phyloP scores from a whole-genome alignment of 2,797 vertebrate species.

The Nothura maculosa region DNA sequence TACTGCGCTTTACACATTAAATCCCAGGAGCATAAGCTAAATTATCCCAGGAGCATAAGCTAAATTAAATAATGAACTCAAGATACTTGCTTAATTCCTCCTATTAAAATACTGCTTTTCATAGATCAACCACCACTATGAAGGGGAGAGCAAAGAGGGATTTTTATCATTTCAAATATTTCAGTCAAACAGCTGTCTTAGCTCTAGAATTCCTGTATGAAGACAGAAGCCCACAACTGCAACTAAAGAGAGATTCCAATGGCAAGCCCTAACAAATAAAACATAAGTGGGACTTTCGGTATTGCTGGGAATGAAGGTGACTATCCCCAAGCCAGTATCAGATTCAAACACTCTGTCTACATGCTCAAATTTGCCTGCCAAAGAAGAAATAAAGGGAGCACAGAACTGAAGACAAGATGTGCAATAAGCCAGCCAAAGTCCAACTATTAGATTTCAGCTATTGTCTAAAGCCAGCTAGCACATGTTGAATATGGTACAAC shows the following conservation, averaged over 20 bases:
- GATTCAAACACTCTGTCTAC: background rate
- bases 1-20: background rate
- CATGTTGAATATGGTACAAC: rapidly evolving
- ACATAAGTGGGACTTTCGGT: background rate
- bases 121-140: background rate
- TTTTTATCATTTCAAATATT: background rate
- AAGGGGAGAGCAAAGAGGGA: background rate
- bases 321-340: background rate
- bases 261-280: background rate
- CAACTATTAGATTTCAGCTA: background rate
- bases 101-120: background rate
- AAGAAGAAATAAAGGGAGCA: background rate
- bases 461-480: background rate
- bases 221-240: background rate
- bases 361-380: background rate
- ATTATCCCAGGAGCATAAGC: background rate
- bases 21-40: background rate
- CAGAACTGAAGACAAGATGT: background rate
- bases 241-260: background rate
- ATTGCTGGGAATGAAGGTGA: background rate
- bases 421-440: background rate
- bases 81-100: background rate
- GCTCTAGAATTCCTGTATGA: background rate
- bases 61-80: background rate
- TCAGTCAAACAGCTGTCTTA: background rate